A percentile compares a stretch with the other conserved stretches of the same genome.
phyloP scores from a whole-genome alignment of 2,888 invertebrate genomes.

The Nemoura dubitans region DNA sequence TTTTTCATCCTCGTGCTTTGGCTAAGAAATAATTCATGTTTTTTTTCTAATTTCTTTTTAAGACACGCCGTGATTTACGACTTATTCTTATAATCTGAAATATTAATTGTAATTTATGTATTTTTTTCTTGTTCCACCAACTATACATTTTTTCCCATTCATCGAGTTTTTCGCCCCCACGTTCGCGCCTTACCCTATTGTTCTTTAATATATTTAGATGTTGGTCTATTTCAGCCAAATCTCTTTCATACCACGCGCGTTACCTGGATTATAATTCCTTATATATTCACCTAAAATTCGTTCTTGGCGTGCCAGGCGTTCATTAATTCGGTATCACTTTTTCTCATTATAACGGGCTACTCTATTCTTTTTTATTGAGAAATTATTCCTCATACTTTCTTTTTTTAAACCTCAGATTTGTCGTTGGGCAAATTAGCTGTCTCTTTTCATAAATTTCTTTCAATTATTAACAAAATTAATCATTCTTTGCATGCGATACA shows the following conservation, averaged over 20 bases:
- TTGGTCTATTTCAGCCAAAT: constrained; percentile 19
- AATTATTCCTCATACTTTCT: neutral
- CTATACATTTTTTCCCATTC: constrained; percentile 2
- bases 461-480: constrained; percentile 32
- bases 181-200: constrained; percentile 8
- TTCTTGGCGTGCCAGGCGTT: constrained; percentile 21
- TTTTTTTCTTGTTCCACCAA: constrained; percentile 29
- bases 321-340: constrained; percentile 38
- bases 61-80: constrained; percentile 33
- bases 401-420: neutral
- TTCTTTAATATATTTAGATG: constrained; percentile 27
- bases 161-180: neutral
- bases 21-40: neutral
- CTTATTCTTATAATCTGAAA: constrained; percentile 37
- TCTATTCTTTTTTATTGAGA: neutral
- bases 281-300: constrained; percentile 31
- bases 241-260: neutral
- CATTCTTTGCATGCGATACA: constrained; percentile 23
- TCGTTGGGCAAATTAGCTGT: neutral
- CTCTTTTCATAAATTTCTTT: constrained; percentile 28
- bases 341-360: constrained; percentile 30
- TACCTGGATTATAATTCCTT: constrained; percentile 24
- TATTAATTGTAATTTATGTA: constrained; percentile 43
- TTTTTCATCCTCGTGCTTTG: neutral
- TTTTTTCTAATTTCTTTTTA: constrained; percentile 18